phyloP scores from a whole-genome alignment of 2,797 vertebrate genomes.

The Avahi laniger region DNA sequence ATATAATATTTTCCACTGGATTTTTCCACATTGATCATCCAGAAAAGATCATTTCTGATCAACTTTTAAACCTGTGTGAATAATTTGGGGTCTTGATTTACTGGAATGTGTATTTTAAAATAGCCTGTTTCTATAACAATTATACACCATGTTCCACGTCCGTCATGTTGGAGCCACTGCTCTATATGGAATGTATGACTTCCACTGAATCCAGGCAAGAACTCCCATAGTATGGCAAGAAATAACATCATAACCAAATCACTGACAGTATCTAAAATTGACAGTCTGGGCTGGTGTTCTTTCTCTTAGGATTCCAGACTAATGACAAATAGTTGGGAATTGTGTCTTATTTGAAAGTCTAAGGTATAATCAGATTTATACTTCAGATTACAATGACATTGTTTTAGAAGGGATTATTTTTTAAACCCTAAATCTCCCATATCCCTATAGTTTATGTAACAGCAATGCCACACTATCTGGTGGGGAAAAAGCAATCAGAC shows the following conservation, averaged over 20 bases:
- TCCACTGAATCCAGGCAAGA: not conserved
- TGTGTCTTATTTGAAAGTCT: constrained; percentile 36
- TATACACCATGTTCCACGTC: not conserved
- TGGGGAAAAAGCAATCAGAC: not conserved
- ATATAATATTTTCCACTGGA: not conserved
- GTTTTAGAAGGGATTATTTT: not conserved
- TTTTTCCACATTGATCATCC: not conserved
- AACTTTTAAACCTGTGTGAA: not conserved
- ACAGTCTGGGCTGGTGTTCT: not conserved
- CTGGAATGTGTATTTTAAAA: not conserved
- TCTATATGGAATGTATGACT: not conserved
- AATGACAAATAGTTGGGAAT: constrained; percentile 10
- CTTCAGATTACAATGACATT: constrained; percentile 19
- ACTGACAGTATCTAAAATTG: not conserved
- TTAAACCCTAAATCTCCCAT: not conserved
- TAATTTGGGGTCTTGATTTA: not conserved
- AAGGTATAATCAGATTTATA: constrained; percentile 33
- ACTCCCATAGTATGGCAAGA: accelerated
- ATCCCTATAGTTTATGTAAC: not conserved
- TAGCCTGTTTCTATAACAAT: not conserved
- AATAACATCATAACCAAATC: not conserved
- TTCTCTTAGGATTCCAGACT: not conserved
- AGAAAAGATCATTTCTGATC: not conserved
- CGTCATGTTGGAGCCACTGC: no score
- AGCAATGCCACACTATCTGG: not conserved